A percentile compares a stretch with the other conserved stretches of the same genome.
Evolutionary conservation across 53 echinoderm and acorn worm genomes (phyloP).

Genomic region (Zoroaster sp.): DNA sequence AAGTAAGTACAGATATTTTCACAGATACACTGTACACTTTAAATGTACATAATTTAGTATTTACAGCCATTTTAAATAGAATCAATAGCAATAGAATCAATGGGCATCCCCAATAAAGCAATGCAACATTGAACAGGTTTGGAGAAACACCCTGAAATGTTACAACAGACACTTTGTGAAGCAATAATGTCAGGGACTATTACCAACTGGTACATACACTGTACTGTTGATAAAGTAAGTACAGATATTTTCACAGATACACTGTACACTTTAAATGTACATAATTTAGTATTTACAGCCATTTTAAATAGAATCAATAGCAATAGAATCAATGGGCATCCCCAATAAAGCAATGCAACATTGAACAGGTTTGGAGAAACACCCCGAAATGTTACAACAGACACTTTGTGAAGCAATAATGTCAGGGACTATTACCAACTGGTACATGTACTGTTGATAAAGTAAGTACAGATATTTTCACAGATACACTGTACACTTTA

Average conservation of each 20-base stretch:
- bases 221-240: background rate
- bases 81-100: too few species aligned
- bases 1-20: background rate
- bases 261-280: background rate
- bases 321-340: background rate
- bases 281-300: background rate
- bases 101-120: too few species aligned
- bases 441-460: background rate
- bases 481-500: background rate
- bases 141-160: background rate
- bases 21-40: background rate
- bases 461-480: background rate
- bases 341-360: background rate
- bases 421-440: background rate
- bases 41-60: background rate
- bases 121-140: too few species aligned
- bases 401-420: background rate
- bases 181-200: too few species aligned
- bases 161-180: background rate
- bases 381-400: background rate
- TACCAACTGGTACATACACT: background rate
- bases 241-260: background rate
- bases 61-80: background rate
- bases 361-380: background rate
- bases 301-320: too few species aligned